Percentiles rank a stretch among this genome's conserved stretches.
Conservation (phyloP, 2,797 vertebrate species). For the Rhinophrynus dorsalis region DNA sequence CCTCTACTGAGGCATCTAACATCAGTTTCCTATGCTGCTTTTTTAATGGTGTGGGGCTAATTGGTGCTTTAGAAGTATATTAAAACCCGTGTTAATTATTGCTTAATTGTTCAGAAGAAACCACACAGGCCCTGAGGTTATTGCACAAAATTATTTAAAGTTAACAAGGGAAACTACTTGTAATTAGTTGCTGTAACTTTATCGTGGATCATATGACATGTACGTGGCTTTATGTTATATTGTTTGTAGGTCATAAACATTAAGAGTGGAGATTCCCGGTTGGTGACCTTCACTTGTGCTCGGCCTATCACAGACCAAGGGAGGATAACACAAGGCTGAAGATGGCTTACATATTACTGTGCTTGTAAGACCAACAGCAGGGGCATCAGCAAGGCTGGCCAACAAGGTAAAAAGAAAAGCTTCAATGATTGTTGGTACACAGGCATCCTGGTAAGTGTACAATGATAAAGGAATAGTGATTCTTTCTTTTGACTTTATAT, state of each 20-base stretch:
- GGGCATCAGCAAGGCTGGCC: not conserved
- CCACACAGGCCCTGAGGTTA: slow-evolving; percentile 57
- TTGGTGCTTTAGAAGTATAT: slow-evolving; percentile 61
- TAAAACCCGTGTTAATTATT: slow-evolving; percentile 74
- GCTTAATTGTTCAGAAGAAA: slow-evolving; percentile 55
- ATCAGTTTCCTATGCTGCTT: slow-evolving; percentile 65
- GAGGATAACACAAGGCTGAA: not conserved
- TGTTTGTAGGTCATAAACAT: slow-evolving; percentile 8
- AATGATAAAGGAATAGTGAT: too few relatives aligned
- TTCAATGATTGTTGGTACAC: not conserved
- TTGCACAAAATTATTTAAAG: slow-evolving; percentile 52
- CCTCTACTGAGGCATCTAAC: slow-evolving; percentile 66
- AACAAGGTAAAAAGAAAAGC: not conserved
- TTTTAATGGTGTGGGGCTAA: slow-evolving; percentile 62
- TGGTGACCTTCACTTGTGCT: not conserved
- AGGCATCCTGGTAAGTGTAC: not conserved
- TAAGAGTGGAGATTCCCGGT: not conserved
- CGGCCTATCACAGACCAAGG: not conserved
- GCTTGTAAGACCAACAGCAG: not conserved
- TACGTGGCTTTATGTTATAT: not conserved
- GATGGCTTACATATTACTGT: not conserved
- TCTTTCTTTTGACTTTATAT: too few relatives aligned
- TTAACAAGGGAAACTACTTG: slow-evolving; percentile 43
- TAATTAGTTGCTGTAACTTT: slow-evolving; percentile 53
- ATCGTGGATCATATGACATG: slow-evolving; percentile 53